Evolutionary conservation across 2,888 invertebrate species (phyloP), one percentile per base, ranked within the genome.

Genomic region (Leucoma salicis): DNA sequence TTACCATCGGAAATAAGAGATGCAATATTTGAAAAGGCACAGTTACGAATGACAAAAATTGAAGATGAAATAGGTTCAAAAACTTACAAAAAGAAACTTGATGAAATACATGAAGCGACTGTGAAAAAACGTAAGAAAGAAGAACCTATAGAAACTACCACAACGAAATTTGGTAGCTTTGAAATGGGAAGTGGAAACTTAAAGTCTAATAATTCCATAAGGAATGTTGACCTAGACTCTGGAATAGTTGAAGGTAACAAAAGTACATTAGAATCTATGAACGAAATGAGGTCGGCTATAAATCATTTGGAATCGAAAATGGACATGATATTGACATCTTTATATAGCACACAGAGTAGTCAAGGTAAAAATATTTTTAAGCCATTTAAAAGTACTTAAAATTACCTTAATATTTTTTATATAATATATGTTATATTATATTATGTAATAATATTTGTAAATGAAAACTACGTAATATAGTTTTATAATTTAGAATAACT

Each of bases 1-100:
- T 49, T 88, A 31, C 84, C 87, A 0, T 55, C 72, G 0, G 59
- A 67, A 15, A 69, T 88, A 31, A 70, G 73, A 43, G 78, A 85
- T 21, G 73, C 78, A 2, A 78, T 86, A 21, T 72, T 84, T 25
- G 69, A 76, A 12, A 82, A 68, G 66, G 82, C 80, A 0, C 72
- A 76, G 18, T 48, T 43, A n/a, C 74, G 78, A 45, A 78, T 74
- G 42, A 74, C 73, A 29, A 67, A 70, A 39, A 64, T 59, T 16
- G 77, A 78, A 21, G 64, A 74, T 4, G 73, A 81, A 47, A 39
- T 68, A 1, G 72, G 66, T 13, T 44, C 70, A 13, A 62, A 74
- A 45, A 51, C 43, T 7, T 75, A 81, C 39, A 73, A 56, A 38
- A 53, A 43, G 16, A 55, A 58, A 39, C 10, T 60, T 12, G 47